phyloP scores from a whole-genome alignment of 2,888 invertebrate genomes.

The Agrochola circellaris region DNA sequence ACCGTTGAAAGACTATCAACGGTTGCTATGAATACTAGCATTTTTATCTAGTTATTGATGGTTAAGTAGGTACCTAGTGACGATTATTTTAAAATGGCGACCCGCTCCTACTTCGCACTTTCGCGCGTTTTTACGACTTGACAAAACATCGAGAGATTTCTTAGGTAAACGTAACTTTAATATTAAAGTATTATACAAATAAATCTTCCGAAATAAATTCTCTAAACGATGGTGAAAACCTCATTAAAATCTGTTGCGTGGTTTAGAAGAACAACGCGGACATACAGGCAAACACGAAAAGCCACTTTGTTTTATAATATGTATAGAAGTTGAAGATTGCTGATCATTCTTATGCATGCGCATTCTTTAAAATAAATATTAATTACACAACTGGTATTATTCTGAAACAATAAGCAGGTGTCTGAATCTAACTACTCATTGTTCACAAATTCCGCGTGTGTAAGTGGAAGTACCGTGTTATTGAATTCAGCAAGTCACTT shows the following conservation, averaged over 20 bases:
- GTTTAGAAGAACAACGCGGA: no score
- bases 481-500: conserved; percentile 28
- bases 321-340: neutral
- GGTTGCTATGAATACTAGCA: neutral
- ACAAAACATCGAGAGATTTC: no score
- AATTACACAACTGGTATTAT: conserved; percentile 19
- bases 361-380: conserved; percentile 8
- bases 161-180: no score
- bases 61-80: neutral
- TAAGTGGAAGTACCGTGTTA: conserved; percentile 6
- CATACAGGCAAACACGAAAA: no score
- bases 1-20: neutral
- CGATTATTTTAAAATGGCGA: conserved; percentile 3
- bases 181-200: no score
- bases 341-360: neutral
- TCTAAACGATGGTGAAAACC: no score
- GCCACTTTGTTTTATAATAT: no score
- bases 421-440: conserved; percentile 32
- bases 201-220: no score
- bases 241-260: no score
- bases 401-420: conserved; percentile 34
- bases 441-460: conserved; percentile 27
- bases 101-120: no score
- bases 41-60: neutral
- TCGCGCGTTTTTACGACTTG: no score